phyloP scores from a whole-genome alignment of 2,113 vertebrate species.

The Cairina moschata region DNA sequence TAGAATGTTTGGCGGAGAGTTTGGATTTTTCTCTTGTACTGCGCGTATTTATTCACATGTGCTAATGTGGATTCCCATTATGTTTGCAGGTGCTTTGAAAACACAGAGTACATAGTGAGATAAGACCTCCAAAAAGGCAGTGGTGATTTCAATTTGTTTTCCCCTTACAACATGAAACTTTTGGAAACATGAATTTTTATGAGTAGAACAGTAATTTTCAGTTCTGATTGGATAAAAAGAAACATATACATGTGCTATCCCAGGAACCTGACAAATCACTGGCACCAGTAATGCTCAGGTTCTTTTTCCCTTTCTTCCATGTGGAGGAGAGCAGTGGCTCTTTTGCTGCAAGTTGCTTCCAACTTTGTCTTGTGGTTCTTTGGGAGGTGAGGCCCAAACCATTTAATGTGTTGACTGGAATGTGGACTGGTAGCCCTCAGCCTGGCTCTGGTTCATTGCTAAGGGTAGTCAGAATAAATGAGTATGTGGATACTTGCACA shows the following conservation, averaged over 20 bases:
- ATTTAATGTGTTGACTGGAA: neutral
- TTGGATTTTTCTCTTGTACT: neutral
- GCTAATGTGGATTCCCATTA: neutral
- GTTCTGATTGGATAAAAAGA: neutral
- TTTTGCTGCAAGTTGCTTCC: neutral
- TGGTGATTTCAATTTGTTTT: conserved; percentile 16
- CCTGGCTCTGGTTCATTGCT: neutral
- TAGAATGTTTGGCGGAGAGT: neutral
- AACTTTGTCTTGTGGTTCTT: neutral
- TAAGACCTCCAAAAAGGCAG: neutral
- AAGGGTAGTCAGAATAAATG: neutral
- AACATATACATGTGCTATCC: neutral
- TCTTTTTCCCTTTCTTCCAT: neutral
- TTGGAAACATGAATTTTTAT: neutral
- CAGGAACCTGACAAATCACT: neutral
- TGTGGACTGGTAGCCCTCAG: neutral
- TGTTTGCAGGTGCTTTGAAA: neutral
- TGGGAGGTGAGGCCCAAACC: neutral
- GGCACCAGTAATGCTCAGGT: neutral
- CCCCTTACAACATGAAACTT: neutral
- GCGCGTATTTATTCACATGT: fast-evolving
- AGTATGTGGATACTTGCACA: neutral
- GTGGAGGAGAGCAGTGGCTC: neutral
- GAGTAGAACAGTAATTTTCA: neutral
- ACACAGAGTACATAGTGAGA: fast-evolving